phyloP scores from a whole-genome alignment of 2,113 vertebrate species.

The Myanophis thanlyinensis region DNA sequence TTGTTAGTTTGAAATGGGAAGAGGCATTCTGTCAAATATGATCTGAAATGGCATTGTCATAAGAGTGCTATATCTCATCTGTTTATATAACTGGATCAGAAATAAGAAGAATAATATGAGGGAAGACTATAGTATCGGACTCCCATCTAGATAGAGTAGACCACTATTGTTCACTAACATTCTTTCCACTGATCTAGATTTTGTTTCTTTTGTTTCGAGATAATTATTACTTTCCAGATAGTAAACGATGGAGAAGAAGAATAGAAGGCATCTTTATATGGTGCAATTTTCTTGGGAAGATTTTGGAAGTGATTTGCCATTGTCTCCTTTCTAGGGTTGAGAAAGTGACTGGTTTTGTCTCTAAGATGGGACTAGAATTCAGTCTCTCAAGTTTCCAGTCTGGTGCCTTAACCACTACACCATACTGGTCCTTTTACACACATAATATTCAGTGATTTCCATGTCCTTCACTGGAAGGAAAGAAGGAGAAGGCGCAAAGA shows the following conservation, averaged over 20 bases:
- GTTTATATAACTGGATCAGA: neutral
- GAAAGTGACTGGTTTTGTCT: neutral
- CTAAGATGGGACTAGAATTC: neutral
- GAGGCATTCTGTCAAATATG: neutral
- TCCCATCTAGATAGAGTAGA: neutral
- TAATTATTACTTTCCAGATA: neutral
- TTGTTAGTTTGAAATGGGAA: neutral
- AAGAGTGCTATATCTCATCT: neutral
- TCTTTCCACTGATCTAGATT: neutral
- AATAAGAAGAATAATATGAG: neutral
- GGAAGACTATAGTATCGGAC: neutral
- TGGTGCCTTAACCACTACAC: neutral
- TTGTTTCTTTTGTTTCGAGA: neutral
- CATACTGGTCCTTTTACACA: neutral
- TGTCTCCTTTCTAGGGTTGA: neutral
- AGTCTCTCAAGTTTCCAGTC: neutral
- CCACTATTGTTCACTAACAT: neutral
- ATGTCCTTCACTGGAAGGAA: neutral
- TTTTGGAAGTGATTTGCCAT: neutral
- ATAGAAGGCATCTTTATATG: neutral
- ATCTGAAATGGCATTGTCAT: neutral
- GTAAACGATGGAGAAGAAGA: neutral
- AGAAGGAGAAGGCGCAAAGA: neutral
- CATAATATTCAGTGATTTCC: neutral
- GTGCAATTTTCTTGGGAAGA: neutral